Evolutionary conservation across 2,797 vertebrate genomes (phyloP).

Genomic region (Tinamus major): DNA sequence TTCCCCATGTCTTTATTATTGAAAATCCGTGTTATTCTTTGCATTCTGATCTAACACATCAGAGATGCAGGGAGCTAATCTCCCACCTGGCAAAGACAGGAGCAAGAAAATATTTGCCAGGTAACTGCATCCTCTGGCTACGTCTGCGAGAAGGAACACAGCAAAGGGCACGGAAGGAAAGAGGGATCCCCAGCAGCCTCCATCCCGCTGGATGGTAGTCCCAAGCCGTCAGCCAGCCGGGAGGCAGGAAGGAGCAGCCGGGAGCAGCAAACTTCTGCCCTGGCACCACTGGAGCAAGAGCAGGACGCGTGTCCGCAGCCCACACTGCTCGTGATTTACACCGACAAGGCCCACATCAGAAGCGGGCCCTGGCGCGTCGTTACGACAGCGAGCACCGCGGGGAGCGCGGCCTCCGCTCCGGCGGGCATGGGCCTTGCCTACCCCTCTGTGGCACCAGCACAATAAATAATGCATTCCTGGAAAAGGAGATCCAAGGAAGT

Average conservation of each 20-base stretch:
- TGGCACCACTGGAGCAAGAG: not conserved
- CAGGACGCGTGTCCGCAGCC: not conserved
- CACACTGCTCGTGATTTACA: not conserved
- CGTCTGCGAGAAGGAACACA: not conserved
- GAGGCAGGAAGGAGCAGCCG: not conserved
- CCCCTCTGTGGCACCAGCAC: slow-evolving; percentile 39
- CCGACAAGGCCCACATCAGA: not conserved
- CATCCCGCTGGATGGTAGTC: not conserved
- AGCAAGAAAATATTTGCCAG: not conserved
- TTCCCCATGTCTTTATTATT: not conserved
- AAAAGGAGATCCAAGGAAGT: slow-evolving; percentile 52
- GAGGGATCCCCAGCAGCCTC: not conserved
- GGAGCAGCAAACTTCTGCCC: not conserved
- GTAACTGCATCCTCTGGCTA: not conserved
- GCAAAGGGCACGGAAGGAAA: not conserved
- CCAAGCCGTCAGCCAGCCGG: not conserved
- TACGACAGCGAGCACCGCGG: not conserved
- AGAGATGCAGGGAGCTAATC: not conserved
- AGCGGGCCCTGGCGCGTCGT: not conserved
- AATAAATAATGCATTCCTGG: slow-evolving; percentile 59
- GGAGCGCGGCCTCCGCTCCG: slow-evolving; percentile 31
- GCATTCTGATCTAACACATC: not conserved
- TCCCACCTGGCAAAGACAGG: not conserved
- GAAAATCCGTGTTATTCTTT: not conserved
- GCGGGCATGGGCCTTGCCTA: not conserved